phyloP scores from a whole-genome alignment of 2,888 invertebrate species.

The Vannuccia rotundouncinata region DNA sequence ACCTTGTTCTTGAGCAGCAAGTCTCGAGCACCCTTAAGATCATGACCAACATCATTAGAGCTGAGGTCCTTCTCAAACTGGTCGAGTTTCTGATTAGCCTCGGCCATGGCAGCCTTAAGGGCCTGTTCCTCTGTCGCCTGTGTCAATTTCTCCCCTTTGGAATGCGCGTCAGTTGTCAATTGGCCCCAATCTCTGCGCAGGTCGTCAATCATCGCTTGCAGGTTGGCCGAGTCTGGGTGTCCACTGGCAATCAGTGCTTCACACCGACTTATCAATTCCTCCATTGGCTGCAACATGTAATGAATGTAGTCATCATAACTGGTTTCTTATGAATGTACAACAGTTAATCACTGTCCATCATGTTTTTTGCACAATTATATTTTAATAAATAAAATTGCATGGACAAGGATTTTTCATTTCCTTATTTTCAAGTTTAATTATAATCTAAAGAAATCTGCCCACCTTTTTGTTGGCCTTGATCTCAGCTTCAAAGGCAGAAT shows the following conservation, averaged over 20 bases:
- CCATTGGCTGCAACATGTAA: not conserved
- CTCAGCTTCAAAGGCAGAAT: slow-evolving; percentile 59
- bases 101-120: slow-evolving; percentile 69
- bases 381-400: too few relatives aligned
- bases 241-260: slow-evolving; percentile 66
- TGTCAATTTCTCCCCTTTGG: slow-evolving; percentile 66
- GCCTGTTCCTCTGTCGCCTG: slow-evolving; percentile 72
- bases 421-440: not conserved
- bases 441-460: not conserved
- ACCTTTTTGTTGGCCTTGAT: slow-evolving; percentile 54
- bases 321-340: too few relatives aligned
- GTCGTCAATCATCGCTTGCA: slow-evolving; percentile 63
- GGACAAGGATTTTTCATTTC: too few relatives aligned
- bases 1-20: slow-evolving; percentile 78
- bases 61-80: slow-evolving; percentile 72
- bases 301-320: not conserved
- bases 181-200: slow-evolving; percentile 73
- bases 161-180: slow-evolving; percentile 65
- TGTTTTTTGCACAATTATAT: too few relatives aligned
- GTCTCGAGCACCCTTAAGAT: slow-evolving; percentile 82
- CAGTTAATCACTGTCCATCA: too few relatives aligned
- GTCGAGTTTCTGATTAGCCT: slow-evolving; percentile 72
- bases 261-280: not conserved
- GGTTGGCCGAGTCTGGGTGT: slow-evolving; percentile 67
- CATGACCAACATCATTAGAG: slow-evolving; percentile 74